A percentile compares a stretch with the other conserved stretches of the same genome.
These are phyloP conservation scores for Alligator mississippiensis DNA, from an alignment of 2,113 vertebrate species.

Conservation along the genomic window DNA sequence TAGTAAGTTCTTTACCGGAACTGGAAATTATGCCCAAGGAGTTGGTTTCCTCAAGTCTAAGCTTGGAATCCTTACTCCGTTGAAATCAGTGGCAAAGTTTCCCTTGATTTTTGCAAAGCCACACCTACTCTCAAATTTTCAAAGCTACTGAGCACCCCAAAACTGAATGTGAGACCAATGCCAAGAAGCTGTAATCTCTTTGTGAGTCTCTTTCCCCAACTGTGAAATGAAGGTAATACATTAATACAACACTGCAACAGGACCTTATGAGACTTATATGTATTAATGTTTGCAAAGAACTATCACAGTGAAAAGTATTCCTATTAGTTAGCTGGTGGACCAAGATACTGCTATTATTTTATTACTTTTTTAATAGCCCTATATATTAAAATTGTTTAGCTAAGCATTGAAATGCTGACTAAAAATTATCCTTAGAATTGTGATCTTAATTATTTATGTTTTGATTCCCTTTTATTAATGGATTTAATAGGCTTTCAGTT, in stretches of 20 bases:
- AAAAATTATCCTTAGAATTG: slow-evolving; percentile 69
- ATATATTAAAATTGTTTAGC: not conserved
- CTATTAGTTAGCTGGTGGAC: not conserved
- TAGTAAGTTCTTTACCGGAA: too few relatives aligned
- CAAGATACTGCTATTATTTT: not conserved
- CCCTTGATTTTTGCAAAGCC: not conserved
- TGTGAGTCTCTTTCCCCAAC: not conserved
- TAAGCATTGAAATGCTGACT: slow-evolving; percentile 54
- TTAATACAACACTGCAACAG: not conserved
- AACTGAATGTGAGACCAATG: not conserved
- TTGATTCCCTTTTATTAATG: slow-evolving; percentile 72
- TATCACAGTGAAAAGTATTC: not conserved
- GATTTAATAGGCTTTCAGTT: slow-evolving; percentile 65
- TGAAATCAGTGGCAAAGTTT: not conserved
- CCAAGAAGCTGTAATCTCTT: rapidly evolving
- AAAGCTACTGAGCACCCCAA: not conserved
- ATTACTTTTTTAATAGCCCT: not conserved
- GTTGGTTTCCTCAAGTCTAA: not conserved
- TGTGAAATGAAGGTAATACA: not conserved
- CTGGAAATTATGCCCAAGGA: not conserved
- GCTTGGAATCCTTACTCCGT: slow-evolving; percentile 20
- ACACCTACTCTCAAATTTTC: not conserved
- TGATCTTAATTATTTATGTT: slow-evolving; percentile 71
- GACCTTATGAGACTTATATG: too few relatives aligned
- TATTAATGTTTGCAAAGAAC: not conserved